Conservation (phyloP, 2,797 vertebrate genomes). For the Orestias chungarensis region DNA sequence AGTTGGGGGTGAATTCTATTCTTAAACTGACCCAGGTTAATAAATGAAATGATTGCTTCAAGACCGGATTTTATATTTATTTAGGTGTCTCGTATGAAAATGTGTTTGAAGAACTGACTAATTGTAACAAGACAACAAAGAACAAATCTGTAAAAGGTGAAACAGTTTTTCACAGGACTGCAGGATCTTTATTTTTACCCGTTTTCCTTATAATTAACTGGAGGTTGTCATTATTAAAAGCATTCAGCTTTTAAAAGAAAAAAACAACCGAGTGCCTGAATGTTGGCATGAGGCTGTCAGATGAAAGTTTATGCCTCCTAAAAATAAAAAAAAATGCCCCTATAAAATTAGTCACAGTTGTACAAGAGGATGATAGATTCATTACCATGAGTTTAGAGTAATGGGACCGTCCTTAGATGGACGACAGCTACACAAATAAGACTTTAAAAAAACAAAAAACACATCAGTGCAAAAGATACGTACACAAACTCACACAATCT, state of each 20-base stretch:
- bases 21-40: no score
- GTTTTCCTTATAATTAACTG: no score
- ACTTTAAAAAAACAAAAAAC: not conserved
- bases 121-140: no score
- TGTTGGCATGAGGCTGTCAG: not conserved
- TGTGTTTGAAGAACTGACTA: no score
- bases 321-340: not conserved
- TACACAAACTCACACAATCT: not conserved
- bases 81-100: no score
- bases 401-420: constrained; percentile 10
- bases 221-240: no score
- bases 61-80: no score
- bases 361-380: constrained; percentile 38
- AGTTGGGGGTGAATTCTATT: no score
- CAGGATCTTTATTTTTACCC: no score
- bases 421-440: constrained; percentile 4
- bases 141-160: no score
- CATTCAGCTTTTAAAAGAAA: constrained; percentile 5
- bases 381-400: constrained; percentile 14
- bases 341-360: constrained; percentile 14
- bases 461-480: not conserved
- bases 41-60: no score
- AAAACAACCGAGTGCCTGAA: constrained; percentile 2
- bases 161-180: no score
- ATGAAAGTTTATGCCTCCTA: constrained; percentile 25